Evolutionary conservation across 2,113 vertebrate species (phyloP).

Genomic region (Urocynchramus pylzowi): DNA sequence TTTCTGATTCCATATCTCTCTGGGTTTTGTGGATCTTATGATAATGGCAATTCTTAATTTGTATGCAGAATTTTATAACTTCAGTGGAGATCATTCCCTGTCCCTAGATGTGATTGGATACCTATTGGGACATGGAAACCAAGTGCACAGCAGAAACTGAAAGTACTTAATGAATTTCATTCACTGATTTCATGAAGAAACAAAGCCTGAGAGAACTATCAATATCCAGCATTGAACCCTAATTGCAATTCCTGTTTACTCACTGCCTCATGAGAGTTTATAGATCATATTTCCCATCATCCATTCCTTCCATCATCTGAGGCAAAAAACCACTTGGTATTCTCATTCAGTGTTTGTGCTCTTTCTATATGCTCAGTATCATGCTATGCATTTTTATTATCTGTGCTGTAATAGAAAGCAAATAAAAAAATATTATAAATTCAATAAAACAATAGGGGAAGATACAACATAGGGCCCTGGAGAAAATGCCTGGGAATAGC

Average conservation of each 20-base stretch:
- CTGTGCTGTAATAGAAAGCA: neutral
- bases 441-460: neutral
- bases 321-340: neutral
- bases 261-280: neutral
- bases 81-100: neutral
- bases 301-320: neutral
- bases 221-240: neutral
- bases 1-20: neutral
- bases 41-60: neutral
- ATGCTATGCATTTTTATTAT: neutral
- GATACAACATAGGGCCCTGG: neutral
- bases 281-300: neutral
- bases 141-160: neutral
- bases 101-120: neutral
- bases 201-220: neutral
- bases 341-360: neutral
- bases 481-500: neutral
- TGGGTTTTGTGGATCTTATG: neutral
- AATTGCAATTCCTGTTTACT: neutral
- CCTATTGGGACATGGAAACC: neutral
- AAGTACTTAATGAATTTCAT: neutral
- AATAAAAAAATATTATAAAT: constrained; percentile 3
- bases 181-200: neutral
- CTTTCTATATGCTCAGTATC: neutral
- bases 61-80: neutral